A percentile compares a stretch with the other conserved stretches of the same genome.
Evolutionary conservation across 2,797 vertebrate genomes (phyloP).

Genomic region (Cirrhinus molitorella): DNA sequence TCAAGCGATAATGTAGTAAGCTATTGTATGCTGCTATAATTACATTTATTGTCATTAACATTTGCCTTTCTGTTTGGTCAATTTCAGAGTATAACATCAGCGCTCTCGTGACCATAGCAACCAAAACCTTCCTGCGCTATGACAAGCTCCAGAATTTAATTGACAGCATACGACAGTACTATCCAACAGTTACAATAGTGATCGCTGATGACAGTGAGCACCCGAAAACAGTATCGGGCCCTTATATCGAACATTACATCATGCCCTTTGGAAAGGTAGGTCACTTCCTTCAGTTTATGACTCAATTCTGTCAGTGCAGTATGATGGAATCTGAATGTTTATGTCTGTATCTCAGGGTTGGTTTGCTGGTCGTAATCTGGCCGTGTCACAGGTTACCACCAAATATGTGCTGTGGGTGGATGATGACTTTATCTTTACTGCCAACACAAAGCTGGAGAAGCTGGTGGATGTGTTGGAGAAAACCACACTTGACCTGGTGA

Average conservation of each 20-base stretch:
- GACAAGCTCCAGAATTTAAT: constrained; percentile 88
- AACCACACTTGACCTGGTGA: constrained; percentile 91
- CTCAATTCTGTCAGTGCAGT: background rate
- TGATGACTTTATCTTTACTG: constrained; percentile 92
- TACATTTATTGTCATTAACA: background rate
- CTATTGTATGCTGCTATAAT: background rate
- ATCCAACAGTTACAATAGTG: constrained; percentile 88
- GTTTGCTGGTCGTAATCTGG: constrained; percentile 94
- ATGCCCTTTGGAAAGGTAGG: constrained; percentile 93
- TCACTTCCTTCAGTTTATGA: background rate
- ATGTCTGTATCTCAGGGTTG: constrained; percentile 81
- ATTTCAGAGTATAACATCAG: constrained; percentile 87
- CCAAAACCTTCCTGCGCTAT: constrained; percentile 94
- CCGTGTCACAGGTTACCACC: constrained; percentile 91
- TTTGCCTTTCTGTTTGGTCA: constrained; percentile 18
- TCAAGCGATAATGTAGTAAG: background rate
- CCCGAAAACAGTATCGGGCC: constrained; percentile 82
- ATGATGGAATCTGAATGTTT: constrained; percentile 11
- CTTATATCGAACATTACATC: constrained; percentile 90
- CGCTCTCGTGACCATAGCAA: constrained; percentile 90
- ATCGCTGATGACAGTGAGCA: constrained; percentile 91
- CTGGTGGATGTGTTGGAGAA: constrained; percentile 91
- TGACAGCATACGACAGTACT: constrained; percentile 89
- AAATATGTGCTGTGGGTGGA: constrained; percentile 96
- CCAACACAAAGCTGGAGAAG: constrained; percentile 89